Conservation (phyloP, 2,797 vertebrate genomes). For the Eulemur mongoz region DNA sequence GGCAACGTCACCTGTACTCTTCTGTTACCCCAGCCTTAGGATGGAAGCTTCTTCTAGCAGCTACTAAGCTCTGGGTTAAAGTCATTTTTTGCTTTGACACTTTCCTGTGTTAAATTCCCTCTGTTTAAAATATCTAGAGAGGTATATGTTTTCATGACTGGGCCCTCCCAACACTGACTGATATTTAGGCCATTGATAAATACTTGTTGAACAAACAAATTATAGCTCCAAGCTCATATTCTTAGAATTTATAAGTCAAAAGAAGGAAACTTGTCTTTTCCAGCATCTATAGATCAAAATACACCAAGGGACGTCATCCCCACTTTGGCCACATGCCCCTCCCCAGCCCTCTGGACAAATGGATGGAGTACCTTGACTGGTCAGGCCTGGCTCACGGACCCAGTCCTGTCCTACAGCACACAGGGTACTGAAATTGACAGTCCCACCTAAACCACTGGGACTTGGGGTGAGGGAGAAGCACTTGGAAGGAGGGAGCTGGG, state of each 20-base stretch:
- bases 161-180: neutral
- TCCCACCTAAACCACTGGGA: neutral
- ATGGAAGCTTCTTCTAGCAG: neutral
- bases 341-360: neutral
- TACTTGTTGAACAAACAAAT: neutral
- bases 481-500: neutral
- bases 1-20: neutral
- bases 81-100: neutral
- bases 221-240: neutral
- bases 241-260: neutral
- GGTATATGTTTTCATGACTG: neutral
- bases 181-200: neutral
- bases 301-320: neutral
- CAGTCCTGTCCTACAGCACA: neutral
- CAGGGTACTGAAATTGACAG: neutral
- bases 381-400: neutral
- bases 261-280: neutral
- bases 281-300: neutral
- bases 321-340: neutral
- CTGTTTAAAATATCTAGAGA: slow-evolving; percentile 12
- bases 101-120: neutral
- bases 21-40: neutral
- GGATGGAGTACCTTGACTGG: neutral
- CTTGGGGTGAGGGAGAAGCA: neutral
- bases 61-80: neutral